Conservation (phyloP, 2,888 invertebrate species). For the Abrostola tripartita region DNA sequence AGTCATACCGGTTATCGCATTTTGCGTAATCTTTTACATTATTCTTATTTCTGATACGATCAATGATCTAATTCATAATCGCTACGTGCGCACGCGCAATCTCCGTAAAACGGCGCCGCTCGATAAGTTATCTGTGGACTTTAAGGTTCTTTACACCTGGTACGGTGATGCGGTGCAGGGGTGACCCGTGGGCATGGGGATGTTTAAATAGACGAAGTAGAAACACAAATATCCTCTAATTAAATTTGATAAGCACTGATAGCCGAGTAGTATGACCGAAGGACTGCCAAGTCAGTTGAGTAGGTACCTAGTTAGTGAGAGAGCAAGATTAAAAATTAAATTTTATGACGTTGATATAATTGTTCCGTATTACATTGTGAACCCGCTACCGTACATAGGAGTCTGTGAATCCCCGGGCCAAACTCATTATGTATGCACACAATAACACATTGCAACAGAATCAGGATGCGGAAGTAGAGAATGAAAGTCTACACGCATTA, state of each 20-base stretch:
- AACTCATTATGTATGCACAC: background rate
- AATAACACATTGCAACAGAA: conserved; percentile 5
- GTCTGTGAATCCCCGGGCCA: too few species aligned
- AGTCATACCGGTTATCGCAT: conserved; percentile 16
- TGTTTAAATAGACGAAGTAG: background rate
- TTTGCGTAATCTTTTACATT: conserved; percentile 25
- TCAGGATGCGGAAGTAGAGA: conserved; percentile 41
- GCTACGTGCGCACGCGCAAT: conserved; percentile 45
- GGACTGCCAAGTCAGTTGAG: too few species aligned
- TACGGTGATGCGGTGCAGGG: background rate
- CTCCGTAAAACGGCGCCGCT: conserved; percentile 28
- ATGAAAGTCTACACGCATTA: conserved; percentile 15
- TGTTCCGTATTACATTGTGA: too few species aligned
- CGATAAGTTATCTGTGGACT: conserved; percentile 41
- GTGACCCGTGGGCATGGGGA: conserved; percentile 11
- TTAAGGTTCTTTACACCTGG: conserved; percentile 20
- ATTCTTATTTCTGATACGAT: conserved; percentile 40
- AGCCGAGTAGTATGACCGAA: too few species aligned
- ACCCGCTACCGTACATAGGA: too few species aligned
- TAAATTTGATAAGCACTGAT: too few species aligned
- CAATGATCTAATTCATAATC: conserved; percentile 44
- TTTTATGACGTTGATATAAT: too few species aligned
- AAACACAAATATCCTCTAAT: too few species aligned
- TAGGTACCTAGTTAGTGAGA: too few species aligned
- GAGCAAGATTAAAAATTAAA: too few species aligned